phyloP scores from a whole-genome alignment of 2,113 vertebrate genomes.

The Pungitius pungitius region DNA sequence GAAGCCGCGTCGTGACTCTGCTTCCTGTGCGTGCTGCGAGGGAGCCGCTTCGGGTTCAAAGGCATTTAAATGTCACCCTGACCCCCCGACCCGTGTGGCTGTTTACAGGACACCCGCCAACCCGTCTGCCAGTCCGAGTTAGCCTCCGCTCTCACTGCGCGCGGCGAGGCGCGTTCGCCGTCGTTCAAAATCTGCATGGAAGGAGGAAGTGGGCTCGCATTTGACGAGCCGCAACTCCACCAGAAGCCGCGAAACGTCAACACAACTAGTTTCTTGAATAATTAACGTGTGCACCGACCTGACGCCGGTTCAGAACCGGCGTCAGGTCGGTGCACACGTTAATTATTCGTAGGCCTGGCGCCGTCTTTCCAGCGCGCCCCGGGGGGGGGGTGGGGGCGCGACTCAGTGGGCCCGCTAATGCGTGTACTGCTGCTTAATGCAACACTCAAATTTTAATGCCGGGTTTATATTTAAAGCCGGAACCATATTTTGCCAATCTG shows the following conservation, averaged over 20 bases:
- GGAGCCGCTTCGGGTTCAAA: constrained; percentile 52
- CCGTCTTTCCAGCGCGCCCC: background rate
- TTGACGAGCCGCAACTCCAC: constrained; percentile 14
- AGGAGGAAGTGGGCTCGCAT: too few species aligned
- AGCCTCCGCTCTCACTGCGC: constrained; percentile 50
- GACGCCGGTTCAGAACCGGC: constrained; percentile 22
- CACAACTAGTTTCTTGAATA: too few species aligned
- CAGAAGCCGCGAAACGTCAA: constrained; percentile 25
- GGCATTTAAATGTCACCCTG: constrained; percentile 64
- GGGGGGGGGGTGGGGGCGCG: constrained; percentile 17
- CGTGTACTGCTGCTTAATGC: constrained; percentile 55
- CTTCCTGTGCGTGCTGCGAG: constrained; percentile 8
- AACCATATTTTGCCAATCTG: constrained; percentile 65
- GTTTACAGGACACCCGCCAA: constrained; percentile 68
- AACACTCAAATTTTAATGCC: constrained; percentile 58
- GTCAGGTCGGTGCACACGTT: constrained; percentile 3
- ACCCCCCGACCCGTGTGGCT: constrained; percentile 60
- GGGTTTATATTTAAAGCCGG: constrained; percentile 64
- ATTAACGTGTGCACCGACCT: too few species aligned
- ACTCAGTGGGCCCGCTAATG: constrained; percentile 50
- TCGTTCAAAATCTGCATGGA: too few species aligned
- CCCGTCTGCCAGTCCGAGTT: constrained; percentile 69
- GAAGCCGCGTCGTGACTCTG: background rate
- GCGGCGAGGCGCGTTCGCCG: constrained; percentile 13
- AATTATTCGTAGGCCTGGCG: constrained; percentile 14